These are phyloP conservation scores for human (Homo sapiens) DNA, from an alignment of 2,113 vertebrate genomes.

Conservation along the genomic window DNA sequence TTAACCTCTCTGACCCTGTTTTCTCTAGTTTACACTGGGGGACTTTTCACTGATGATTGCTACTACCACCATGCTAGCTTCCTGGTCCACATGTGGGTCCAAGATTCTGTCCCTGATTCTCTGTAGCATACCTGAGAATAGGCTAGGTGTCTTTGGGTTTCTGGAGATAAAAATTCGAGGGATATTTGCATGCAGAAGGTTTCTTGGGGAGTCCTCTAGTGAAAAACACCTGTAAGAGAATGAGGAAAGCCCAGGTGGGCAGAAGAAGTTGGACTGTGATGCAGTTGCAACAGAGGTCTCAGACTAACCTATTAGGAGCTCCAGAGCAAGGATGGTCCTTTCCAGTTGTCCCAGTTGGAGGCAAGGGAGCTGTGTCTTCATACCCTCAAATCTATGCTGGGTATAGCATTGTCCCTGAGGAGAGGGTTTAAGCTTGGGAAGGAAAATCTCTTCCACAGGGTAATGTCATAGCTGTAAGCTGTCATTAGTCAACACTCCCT, in stretches of 20 bases:
- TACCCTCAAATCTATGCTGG: not conserved
- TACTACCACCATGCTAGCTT: not conserved
- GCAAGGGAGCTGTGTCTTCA: not conserved
- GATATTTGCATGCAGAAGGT: not conserved
- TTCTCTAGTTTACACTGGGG: not conserved
- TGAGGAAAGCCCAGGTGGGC: too few relatives aligned
- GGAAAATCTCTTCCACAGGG: not conserved
- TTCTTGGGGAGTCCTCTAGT: fast-evolving
- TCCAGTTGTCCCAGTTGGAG: not conserved
- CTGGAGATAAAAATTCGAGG: not conserved
- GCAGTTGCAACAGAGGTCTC: not conserved
- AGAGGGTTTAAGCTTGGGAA: not conserved
- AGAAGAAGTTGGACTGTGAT: fast-evolving
- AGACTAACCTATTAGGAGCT: not conserved
- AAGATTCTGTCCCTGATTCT: not conserved
- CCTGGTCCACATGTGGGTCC: too few relatives aligned
- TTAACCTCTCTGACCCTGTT: constrained; percentile 50
- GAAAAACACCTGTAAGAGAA: not conserved
- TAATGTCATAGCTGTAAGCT: not conserved
- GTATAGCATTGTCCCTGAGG: too few relatives aligned
- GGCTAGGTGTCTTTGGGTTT: fast-evolving
- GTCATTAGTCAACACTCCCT: too few relatives aligned
- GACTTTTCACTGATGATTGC: not conserved
- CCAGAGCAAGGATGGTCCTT: not conserved
- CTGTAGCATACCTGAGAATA: not conserved